Base-by-base conservation (phyloP, 2,888 invertebrate species). In the Crossocerus cetratus region DNA sequence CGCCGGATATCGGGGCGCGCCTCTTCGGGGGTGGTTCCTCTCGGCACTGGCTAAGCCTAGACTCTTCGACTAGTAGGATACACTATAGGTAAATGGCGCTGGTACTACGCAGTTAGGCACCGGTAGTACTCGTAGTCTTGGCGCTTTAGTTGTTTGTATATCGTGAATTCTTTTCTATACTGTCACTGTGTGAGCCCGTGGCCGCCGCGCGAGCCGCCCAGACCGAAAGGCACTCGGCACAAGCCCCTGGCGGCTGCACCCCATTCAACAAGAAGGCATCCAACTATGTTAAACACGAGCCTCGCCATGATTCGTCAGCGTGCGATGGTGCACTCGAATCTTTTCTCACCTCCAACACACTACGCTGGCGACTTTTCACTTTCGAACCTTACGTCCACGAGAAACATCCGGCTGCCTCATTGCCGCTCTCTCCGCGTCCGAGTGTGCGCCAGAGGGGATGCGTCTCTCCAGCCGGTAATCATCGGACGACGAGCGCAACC, bases 111-210 rank as follows among this genome's bases (percentile, higher is more conserved):
- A 84, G 81, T 83, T 81, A 80, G 32, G 78, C 77, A 81, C 66
- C 78, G 80, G 69, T 81, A 84, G 83, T 78, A 85, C 81, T 86
- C 83, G 83, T 87, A 85, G 83, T 77, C 16, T 84, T 86, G 87
- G 86, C 88, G 88, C 88, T 88, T 89, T 88, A 87, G 84, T 89
- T 87, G 86, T 90, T 89, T 88, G 84, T 88, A 88, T 85, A 86
- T 87, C 86, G 86, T 87, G 86, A 86, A 87, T 86, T 87, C 86
- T 88, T 72, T 74, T 74, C 65, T 76, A 84, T 86, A 85, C 83
- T 83, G 82, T 87, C 86, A 85, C 82, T 83, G 77, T 83, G 83
- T 79, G 77, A 70, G 78, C 68, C 78, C 64, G 80, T 43, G 64
- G 68, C 74, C 68, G 69, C 53, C 71, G 74, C 22, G 55, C 53